Conservation (phyloP, 2,797 vertebrate genomes). For the Psittacula derbiana region DNA sequence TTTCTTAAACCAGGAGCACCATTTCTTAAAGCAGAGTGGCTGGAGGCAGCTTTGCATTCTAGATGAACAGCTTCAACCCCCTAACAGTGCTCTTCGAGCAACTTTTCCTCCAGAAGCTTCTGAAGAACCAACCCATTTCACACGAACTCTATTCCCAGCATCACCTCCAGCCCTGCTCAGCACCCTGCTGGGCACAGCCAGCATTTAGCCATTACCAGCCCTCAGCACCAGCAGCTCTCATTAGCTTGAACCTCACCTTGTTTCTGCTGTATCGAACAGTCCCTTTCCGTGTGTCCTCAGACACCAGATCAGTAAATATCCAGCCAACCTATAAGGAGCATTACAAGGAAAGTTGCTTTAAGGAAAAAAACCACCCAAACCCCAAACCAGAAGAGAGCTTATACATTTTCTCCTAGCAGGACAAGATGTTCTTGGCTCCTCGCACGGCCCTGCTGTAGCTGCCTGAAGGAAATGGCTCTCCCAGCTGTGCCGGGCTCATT, state of each 20-base stretch:
- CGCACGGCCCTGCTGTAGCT: background rate
- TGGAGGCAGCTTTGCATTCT: background rate
- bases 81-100: background rate
- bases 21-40: background rate
- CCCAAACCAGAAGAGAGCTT: background rate
- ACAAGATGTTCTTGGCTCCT: constrained; percentile 65
- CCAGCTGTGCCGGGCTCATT: constrained; percentile 47
- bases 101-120: background rate
- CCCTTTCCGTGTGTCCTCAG: constrained; percentile 95
- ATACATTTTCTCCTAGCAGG: constrained; percentile 14
- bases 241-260: constrained; percentile 77
- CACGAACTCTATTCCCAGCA: background rate
- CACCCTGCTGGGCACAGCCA: background rate
- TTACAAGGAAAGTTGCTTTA: background rate
- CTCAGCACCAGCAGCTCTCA: background rate
- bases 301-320: constrained; percentile 97
- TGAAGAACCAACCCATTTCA: background rate
- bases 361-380: background rate
- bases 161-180: background rate
- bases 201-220: background rate
- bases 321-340: constrained; percentile 87
- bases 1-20: background rate
- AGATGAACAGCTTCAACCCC: background rate
- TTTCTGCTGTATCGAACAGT: constrained; percentile 93
- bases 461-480: constrained; percentile 62